These are phyloP conservation scores for Plotosus lineatus DNA, from an alignment of 2,113 vertebrate species.

Conservation along the genomic window DNA sequence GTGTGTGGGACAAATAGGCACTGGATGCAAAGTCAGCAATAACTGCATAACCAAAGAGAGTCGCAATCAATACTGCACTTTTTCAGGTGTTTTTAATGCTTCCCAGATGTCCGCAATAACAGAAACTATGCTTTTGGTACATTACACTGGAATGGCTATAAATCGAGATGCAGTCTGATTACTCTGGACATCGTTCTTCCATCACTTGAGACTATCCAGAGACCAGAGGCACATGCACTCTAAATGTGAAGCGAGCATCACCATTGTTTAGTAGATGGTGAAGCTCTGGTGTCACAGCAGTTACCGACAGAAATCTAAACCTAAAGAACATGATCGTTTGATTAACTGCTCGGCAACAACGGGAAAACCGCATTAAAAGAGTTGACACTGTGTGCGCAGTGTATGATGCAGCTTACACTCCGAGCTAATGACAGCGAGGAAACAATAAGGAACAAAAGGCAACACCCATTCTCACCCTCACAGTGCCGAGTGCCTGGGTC, in stretches of 20 bases:
- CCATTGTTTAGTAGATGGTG: background rate
- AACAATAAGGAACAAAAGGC: background rate
- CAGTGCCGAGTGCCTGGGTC: constrained; percentile 30
- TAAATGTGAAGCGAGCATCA: background rate
- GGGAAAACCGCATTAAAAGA: background rate
- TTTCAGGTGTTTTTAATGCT: constrained; percentile 60
- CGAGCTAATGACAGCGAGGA: background rate
- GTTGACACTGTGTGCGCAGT: background rate
- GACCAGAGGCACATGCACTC: background rate
- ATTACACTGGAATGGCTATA: background rate
- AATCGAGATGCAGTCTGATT: background rate
- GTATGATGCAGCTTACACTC: background rate
- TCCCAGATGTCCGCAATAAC: constrained; percentile 57
- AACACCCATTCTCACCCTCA: background rate
- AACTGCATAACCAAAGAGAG: constrained; percentile 5
- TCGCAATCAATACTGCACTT: constrained; percentile 48
- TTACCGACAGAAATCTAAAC: background rate
- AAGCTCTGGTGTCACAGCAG: background rate
- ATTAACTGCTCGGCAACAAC: background rate
- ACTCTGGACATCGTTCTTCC: background rate
- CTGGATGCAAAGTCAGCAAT: constrained; percentile 15
- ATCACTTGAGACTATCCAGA: background rate
- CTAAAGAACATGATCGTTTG: background rate
- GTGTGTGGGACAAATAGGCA: background rate
- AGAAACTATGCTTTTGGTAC: background rate